Conservation (phyloP, 2,888 invertebrate genomes). For the Drosophila mimetica region DNA sequence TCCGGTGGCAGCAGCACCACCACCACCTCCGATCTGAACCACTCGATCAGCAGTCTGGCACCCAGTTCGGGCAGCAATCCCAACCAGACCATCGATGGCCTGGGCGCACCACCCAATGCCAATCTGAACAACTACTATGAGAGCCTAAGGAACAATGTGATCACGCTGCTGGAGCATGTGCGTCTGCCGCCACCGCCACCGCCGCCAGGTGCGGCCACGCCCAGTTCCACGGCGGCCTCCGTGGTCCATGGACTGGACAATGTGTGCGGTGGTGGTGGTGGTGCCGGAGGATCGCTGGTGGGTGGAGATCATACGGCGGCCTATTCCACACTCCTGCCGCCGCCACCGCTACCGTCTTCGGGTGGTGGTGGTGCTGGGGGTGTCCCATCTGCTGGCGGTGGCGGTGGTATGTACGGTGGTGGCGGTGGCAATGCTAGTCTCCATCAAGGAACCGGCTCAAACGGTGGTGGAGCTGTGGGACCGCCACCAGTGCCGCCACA, state of each 20-base stretch:
- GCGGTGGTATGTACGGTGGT: constrained; percentile 49
- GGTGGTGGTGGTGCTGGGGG: constrained; percentile 28
- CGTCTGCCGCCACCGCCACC: constrained; percentile 87
- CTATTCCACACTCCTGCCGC: constrained; percentile 68
- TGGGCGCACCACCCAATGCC: constrained; percentile 74
- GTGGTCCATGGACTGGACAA: constrained; percentile 20
- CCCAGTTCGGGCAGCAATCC: constrained; percentile 39
- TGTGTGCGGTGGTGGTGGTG: constrained; percentile 33
- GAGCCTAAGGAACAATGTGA: constrained; percentile 95
- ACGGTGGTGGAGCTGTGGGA: constrained; percentile 43
- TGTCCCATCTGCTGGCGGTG: not conserved
- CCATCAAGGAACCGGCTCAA: not conserved
- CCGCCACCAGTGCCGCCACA: constrained; percentile 72
- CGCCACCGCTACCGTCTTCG: constrained; percentile 48
- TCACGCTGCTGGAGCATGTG: constrained; percentile 95
- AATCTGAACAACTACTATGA: constrained; percentile 97
- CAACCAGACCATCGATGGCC: constrained; percentile 11
- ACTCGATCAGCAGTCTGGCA: constrained; percentile 35
- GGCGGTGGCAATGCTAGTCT: constrained; percentile 1
- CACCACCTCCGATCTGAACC: constrained; percentile 33
- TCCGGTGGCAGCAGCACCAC: too few species aligned
- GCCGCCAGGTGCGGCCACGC: constrained; percentile 4
- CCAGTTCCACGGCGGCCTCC: not conserved
- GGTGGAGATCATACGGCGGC: constrained; percentile 51
- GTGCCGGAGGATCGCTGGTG: constrained; percentile 18